A percentile compares a stretch with the other conserved stretches of the same genome.
Conservation (phyloP, 2,888 invertebrate species). For the Brenthis daphne region DNA sequence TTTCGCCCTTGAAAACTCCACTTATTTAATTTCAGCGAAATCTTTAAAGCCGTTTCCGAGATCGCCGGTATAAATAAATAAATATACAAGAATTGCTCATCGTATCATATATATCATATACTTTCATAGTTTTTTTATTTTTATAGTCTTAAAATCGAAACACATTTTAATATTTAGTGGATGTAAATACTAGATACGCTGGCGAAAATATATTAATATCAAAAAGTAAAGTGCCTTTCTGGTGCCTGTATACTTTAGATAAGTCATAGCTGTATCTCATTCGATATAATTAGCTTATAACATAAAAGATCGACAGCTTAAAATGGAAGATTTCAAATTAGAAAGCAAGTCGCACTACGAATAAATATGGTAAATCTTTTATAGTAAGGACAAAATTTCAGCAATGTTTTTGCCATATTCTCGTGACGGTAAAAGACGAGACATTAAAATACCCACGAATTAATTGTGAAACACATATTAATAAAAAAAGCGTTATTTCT, state of each 20-base stretch:
- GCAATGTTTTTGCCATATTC: neutral
- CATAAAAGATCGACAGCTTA: slow-evolving; percentile 34
- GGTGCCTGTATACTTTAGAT: slow-evolving; percentile 41
- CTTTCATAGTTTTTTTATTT: no score
- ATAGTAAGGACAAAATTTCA: slow-evolving; percentile 4
- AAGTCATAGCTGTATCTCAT: slow-evolving; percentile 39
- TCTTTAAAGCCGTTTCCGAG: no score
- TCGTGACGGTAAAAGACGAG: neutral
- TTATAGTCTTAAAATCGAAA: neutral
- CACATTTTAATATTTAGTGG: neutral
- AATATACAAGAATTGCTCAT: no score
- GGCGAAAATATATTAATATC: slow-evolving; percentile 8
- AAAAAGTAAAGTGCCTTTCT: slow-evolving; percentile 48
- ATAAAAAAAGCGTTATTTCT: no score
- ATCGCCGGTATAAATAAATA: no score
- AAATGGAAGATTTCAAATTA: slow-evolving; percentile 46
- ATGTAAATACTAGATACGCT: neutral
- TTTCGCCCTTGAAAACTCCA: no score
- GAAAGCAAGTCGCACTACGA: slow-evolving; percentile 56
- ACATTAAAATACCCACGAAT: no score
- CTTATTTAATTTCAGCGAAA: no score
- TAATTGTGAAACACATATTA: no score
- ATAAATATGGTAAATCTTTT: slow-evolving; percentile 28
- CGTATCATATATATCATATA: no score
- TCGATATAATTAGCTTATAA: slow-evolving; percentile 35